phyloP scores from a whole-genome alignment of 2,113 vertebrate species.

The Tachysurus fulvidraco region DNA sequence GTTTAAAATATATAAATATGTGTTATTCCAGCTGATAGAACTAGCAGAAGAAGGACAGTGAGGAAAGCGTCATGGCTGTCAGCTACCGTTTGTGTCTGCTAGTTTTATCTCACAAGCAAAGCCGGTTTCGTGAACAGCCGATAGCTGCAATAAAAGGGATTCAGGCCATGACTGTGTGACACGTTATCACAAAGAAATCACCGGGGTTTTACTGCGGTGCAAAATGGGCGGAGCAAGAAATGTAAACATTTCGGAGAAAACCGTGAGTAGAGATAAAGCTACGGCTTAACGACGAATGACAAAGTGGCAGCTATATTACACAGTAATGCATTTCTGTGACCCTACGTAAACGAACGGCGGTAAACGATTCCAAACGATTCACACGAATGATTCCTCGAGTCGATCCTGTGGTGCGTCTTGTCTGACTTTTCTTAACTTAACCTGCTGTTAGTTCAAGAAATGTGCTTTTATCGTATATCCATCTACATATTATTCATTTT shows the following conservation, averaged over 20 bases:
- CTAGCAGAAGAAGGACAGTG: neutral
- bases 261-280: neutral
- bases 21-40: neutral
- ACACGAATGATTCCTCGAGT: neutral
- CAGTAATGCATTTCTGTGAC: neutral
- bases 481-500: too few relatives aligned
- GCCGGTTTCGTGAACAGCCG: neutral
- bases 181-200: neutral
- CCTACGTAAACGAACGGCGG: neutral
- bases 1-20: neutral
- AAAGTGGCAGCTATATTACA: neutral
- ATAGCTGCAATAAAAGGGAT: neutral
- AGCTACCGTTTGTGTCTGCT: neutral
- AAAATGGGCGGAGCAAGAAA: neutral
- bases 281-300: too few relatives aligned
- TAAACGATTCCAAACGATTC: neutral
- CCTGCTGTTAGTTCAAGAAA: neutral
- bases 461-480: neutral
- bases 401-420: neutral
- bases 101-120: neutral
- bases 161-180: neutral
- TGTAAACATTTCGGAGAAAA: neutral
- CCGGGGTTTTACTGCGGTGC: neutral
- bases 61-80: neutral
- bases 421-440: neutral